Percentiles rank a stretch among this genome's conserved stretches.
phyloP scores from a whole-genome alignment of 2,888 invertebrate genomes.

The Dicroscelio sp. region DNA sequence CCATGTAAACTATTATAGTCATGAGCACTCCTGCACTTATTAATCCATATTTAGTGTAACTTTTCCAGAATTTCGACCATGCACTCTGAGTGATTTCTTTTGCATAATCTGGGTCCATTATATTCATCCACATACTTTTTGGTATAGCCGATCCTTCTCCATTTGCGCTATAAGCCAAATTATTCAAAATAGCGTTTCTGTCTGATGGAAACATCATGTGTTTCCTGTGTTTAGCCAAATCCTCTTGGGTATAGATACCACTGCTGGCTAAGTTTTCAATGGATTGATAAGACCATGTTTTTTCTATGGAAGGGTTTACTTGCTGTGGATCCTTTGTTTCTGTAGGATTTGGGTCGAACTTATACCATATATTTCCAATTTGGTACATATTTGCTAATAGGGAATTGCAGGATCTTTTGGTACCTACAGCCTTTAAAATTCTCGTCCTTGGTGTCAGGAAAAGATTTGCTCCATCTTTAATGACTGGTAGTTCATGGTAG shows the following conservation, averaged over 20 bases:
- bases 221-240: neutral
- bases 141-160: neutral
- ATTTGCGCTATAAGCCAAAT: neutral
- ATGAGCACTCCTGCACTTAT: neutral
- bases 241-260: neutral
- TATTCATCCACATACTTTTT: neutral
- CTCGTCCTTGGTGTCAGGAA: constrained; percentile 82
- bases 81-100: neutral
- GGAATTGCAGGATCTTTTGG: constrained; percentile 73
- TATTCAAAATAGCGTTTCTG: neutral
- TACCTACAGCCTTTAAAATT: constrained; percentile 71
- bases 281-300: neutral
- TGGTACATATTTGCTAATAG: constrained; percentile 77
- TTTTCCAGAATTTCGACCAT: neutral
- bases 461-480: neutral
- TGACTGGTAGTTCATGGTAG: constrained; percentile 82
- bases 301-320: neutral
- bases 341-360: neutral
- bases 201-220: neutral
- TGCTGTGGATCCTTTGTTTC: neutral
- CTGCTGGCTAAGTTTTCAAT: neutral
- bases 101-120: neutral
- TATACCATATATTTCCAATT: constrained; percentile 75
- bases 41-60: neutral
- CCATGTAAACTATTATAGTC: neutral